Evolutionary conservation across 2,113 vertebrate genomes (phyloP).

Genomic region (Ariopsis seemanni): DNA sequence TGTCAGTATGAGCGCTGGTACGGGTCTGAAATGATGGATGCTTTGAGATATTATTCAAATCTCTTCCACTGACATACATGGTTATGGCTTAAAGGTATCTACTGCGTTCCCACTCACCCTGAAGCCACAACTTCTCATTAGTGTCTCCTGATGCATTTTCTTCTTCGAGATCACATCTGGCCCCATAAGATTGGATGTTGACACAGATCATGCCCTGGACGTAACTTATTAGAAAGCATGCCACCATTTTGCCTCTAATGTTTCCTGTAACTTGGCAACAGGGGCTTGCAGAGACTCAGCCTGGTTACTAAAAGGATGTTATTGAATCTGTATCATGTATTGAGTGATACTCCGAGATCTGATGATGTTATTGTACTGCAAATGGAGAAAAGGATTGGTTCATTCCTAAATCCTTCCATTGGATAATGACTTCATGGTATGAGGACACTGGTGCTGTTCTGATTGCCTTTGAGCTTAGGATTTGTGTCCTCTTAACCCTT

Average conservation of each 20-base stretch:
- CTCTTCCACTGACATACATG: not conserved
- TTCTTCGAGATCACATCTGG: not conserved
- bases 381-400: no score
- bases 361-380: not conserved
- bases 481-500: not conserved
- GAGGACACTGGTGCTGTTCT: not conserved
- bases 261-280: constrained; percentile 17
- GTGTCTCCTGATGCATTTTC: not conserved
- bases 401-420: constrained; percentile 1
- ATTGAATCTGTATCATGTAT: constrained; percentile 1
- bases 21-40: not conserved
- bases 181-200: not conserved
- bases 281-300: not conserved
- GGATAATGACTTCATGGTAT: constrained; percentile 19
- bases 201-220: not conserved
- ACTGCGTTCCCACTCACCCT: no score
- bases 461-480: not conserved
- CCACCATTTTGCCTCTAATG: constrained; percentile 17
- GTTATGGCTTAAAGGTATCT: not conserved
- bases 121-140: not conserved
- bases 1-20: not conserved
- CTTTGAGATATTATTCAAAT: not conserved
- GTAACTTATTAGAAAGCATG: not conserved
- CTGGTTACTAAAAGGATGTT: not conserved
- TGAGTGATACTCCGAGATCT: not conserved